Base-by-base conservation (phyloP, 2,797 vertebrate genomes). In the Mastacembelus armatus region DNA sequence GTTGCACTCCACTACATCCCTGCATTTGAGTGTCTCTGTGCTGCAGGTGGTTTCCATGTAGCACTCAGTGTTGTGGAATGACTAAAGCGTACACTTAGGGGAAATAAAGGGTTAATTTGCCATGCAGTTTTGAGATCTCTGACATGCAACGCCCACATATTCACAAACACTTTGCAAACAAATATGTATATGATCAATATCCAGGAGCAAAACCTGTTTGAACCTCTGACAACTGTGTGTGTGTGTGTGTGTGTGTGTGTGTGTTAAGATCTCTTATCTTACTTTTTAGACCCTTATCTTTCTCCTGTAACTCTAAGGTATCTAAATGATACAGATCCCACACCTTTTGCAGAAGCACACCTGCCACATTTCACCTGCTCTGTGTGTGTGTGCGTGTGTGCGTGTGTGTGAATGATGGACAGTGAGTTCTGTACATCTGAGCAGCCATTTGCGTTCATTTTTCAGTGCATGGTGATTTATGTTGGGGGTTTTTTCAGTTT, bases 11-110 rank as follows among this genome's bases (percentile, higher is more conserved):
- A 38, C 33, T 62, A 3, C 68, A 74, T 86, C 63, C 66, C 56
- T 83, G 12, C 64, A 7, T 62, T 40, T 40, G 22, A 59, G 58
- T 44, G 27, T 57, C 35, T 74, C 15, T 64, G 56, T 24, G 10
- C 56, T 60, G 40, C 72, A 87, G 88, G 89, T 89, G 86, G 70
- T 90, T 90, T 91, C 87, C 88, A 74, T 22, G 33, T 66, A 68
- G 65, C 70, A 3, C 32, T n/a, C 21, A 39, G 52, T 58, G 80
- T 86, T 1, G 59, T 80, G 82, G 77, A 90, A 89, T 89, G 90
- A 91, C 70, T 89, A 77, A 56, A 82, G 67, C 33, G 33, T 18
- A 51, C 43, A 39, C 36, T 66, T 32, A 64, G 65, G 80, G 84
- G 64, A 82, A 85, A 50, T 49, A 78, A 88, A 89, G 81, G 80